These are phyloP conservation scores for Mormyrus hasselquistii DNA, from an alignment of 2,797 vertebrate species.

Conservation along the genomic window DNA sequence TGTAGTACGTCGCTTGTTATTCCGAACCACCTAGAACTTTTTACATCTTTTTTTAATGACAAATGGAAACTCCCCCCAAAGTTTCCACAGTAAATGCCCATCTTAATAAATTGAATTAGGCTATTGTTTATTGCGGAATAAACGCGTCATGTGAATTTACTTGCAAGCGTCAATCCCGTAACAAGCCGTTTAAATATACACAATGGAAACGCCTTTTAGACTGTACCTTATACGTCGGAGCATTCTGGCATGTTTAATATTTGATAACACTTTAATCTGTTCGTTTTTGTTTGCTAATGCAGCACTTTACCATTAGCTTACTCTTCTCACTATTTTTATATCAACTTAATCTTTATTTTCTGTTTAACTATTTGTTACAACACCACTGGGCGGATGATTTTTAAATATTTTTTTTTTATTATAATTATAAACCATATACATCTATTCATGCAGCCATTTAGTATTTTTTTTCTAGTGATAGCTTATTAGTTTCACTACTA, in stretches of 20 bases:
- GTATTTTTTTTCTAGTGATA: not conserved
- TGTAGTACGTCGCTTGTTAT: constrained; percentile 12
- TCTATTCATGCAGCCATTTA: not conserved
- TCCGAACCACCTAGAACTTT: constrained; percentile 4
- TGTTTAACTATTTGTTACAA: not conserved
- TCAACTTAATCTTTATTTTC: not conserved
- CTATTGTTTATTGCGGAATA: not conserved
- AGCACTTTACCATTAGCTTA: not conserved
- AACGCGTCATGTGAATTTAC: not conserved
- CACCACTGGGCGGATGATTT: not conserved
- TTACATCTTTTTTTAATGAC: not conserved
- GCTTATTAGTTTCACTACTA: not conserved
- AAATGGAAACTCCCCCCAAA: not conserved
- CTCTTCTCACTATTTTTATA: not conserved
- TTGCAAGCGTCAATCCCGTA: not conserved
- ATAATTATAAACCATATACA: not conserved
- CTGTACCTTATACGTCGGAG: not conserved
- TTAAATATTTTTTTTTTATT: not conserved
- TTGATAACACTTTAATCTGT: not conserved
- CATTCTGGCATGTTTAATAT: not conserved
- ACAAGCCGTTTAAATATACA: not conserved
- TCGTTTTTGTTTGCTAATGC: not conserved
- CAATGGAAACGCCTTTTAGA: not conserved
- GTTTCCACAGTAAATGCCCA: not conserved
- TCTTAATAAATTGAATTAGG: not conserved